Base-by-base conservation (phyloP, 2,797 vertebrate species). In the Prunella strophiata region DNA sequence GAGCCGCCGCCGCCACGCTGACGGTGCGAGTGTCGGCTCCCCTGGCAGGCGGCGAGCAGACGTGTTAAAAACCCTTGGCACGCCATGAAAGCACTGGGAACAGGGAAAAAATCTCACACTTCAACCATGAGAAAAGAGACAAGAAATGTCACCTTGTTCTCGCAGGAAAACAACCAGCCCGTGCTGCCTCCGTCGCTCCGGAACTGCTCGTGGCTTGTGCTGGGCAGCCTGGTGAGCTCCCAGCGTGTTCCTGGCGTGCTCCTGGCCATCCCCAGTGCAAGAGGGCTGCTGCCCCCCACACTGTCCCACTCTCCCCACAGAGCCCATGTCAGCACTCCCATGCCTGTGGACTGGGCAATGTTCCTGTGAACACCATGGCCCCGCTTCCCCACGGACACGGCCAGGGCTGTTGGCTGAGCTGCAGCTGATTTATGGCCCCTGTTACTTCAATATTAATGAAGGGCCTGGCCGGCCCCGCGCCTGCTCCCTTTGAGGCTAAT, bases 131-230 rank as follows among this genome's bases (percentile, higher is more conserved):
- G 92, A 93, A 76, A 76, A 51, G 86, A 92, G 86, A 95, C 94
- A 82, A 97, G 94, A 96, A 97, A 89, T 51, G 91, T 89, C 95
- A 94, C 96, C 96, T 96, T 95, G 92, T 94, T 93, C 96, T 92
- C 23, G 15, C 72, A 36, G 87, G 52, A 66, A 11, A 73, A 74
- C 84, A 72, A 76, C 43, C 16, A 50, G 85, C 61, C 67, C 1
- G 1, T 7, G 71, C 73, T 0, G 22, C 62, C 36, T 80, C 67
- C 0, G 0, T 61, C 1, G 1, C 50, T 77, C 48, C 65, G 38
- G 59, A 68, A 7, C 47, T 34, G 81, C 7, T 70, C 1, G 20
- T 8, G 61, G 63, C 68, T 77, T 40, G 88, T 38, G 74, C 87
- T 25, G 72, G 10, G 32, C 8, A 5, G 22, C 16, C 58, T 3